Base-by-base conservation (phyloP, 1,140 invertebrate species). In the Aethina tumida region DNA sequence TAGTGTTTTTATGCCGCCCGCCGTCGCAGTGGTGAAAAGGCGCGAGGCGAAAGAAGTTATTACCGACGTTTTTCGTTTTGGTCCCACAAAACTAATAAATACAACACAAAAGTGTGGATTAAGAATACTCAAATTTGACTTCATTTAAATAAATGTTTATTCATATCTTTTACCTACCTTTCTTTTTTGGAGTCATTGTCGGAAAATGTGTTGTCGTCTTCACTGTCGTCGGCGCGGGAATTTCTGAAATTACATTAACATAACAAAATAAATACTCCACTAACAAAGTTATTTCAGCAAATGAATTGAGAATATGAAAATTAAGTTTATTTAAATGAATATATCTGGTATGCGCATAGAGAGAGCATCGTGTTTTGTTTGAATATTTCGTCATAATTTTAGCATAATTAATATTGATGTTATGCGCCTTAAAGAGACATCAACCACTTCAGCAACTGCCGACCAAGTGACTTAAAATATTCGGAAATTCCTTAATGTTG, bases 141-240 rank as follows among this genome's bases (percentile, higher is more conserved):
- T n/a, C n/a, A n/a, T n/a, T n/a, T n/a, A n/a, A n/a, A n/a, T n/a
- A n/a, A 12, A 28, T 28, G 15, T 28, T 28, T 28, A 10, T 28
- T 10, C 15, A 13, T 28, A 28, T 15, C 12, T 12, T 13, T 10
- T 22, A 33, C 43, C 45, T 48, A 62, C 58, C 58, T 58, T 58
- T 60, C 44, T 58, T 62, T 45, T 40, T 54, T 25, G 52, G 36
- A 3, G 49, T 31, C 28, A 43, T 41, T 19, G 56, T 50, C 22
- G 56, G 48, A 1, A 49, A 38, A 32, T 49, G 47, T 9, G 49
- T 52, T 6, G 56, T 59, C 28, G 53, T 49, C 39, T 45, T 49
- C 4, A 59, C 22, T 9, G 59, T 61, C 8, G 59, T 61, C 2
- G 58, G 58, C 14, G 58, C 56, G 18, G 58, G 55, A 44, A 61